These are phyloP conservation scores for Threskiornis aethiopicus DNA, from an alignment of 2,797 vertebrate genomes.

Conservation along the genomic window DNA sequence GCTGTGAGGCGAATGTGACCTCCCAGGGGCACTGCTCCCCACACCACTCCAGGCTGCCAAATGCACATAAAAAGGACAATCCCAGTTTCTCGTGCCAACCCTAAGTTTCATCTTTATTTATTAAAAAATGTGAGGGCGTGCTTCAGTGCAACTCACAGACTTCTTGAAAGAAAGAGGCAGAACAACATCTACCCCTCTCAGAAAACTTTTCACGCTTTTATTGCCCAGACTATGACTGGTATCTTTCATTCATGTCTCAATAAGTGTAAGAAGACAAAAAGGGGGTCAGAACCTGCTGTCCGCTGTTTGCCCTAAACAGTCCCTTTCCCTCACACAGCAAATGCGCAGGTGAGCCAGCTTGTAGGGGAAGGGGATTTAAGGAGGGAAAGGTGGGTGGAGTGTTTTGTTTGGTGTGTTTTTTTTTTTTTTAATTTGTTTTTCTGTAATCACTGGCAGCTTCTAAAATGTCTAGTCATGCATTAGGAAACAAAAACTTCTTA, in stretches of 20 bases:
- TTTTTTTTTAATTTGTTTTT: background rate
- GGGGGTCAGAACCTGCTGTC: background rate
- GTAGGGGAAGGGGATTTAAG: background rate
- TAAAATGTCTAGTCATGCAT: background rate
- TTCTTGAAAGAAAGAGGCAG: background rate
- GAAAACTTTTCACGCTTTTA: background rate
- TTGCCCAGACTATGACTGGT: background rate
- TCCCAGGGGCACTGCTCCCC: background rate
- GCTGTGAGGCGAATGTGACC: background rate
- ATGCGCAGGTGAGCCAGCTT: background rate
- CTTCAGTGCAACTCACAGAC: background rate
- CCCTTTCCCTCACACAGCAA: background rate
- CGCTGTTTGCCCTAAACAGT: background rate
- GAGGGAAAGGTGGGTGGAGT: too few species aligned
- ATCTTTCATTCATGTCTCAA: background rate
- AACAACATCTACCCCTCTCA: background rate
- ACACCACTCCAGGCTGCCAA: background rate
- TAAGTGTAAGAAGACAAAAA: background rate
- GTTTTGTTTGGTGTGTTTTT: background rate
- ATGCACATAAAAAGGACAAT: background rate
- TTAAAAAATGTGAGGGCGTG: background rate
- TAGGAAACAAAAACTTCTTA: background rate
- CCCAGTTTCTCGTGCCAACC: rapidly evolving
- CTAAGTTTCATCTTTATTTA: background rate
- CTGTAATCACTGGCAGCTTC: background rate